phyloP scores from a whole-genome alignment of 53 echinoderm and acorn worm genomes.

The Holothuria leucospilota region DNA sequence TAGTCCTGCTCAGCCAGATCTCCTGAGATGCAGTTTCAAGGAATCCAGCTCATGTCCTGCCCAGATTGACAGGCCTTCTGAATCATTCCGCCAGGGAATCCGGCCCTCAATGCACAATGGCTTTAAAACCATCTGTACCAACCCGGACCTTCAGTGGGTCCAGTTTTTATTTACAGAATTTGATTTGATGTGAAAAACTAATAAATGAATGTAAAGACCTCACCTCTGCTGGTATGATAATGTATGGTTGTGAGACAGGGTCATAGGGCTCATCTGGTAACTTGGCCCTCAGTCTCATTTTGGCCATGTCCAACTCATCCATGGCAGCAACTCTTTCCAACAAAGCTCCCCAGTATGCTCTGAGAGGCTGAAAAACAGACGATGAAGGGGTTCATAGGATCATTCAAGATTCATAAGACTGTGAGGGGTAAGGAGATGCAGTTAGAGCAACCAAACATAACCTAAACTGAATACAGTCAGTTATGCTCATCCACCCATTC shows the following conservation, averaged over 20 bases:
- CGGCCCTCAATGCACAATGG: too few species aligned
- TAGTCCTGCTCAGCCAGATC: too few species aligned
- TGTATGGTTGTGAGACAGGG: slow-evolving; percentile 81
- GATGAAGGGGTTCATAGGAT: neutral
- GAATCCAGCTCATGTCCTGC: too few species aligned
- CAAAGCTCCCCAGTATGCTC: slow-evolving; percentile 85
- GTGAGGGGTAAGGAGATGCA: neutral
- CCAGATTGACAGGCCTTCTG: too few species aligned
- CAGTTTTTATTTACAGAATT: too few species aligned
- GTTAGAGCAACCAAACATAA: neutral
- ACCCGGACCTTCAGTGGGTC: too few species aligned
- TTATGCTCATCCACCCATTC: too few species aligned
- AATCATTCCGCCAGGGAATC: too few species aligned
- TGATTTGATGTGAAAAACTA: too few species aligned
- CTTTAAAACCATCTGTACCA: too few species aligned
- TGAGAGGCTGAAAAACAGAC: slow-evolving; percentile 61
- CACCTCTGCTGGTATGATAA: slow-evolving; percentile 85
- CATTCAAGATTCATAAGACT: neutral
- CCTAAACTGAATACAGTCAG: too few species aligned
- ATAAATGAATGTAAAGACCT: neutral
- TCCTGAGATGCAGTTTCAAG: too few species aligned
- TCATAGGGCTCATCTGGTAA: slow-evolving; percentile 83
- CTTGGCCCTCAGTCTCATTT: slow-evolving; percentile 81
- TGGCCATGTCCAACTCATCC: slow-evolving; percentile 98
- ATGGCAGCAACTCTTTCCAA: slow-evolving; percentile 85